phyloP scores from a whole-genome alignment of 2,113 vertebrate genomes.

The Oreotrochilus melanogaster region DNA sequence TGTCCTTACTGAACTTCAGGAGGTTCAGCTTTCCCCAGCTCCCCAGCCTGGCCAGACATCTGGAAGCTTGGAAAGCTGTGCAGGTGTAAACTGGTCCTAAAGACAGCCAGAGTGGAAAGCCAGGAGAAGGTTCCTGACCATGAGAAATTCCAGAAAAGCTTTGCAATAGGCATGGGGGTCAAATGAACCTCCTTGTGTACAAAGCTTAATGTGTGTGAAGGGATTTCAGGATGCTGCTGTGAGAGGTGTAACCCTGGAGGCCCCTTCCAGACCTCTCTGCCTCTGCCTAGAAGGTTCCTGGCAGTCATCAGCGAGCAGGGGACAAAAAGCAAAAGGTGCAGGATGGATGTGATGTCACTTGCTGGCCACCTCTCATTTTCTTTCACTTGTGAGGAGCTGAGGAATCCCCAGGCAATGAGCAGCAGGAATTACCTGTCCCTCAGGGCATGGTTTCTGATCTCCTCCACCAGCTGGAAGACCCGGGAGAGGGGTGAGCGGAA shows the following conservation, averaged over 20 bases:
- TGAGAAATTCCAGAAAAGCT: neutral
- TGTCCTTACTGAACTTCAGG: too few species aligned
- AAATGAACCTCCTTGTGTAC: neutral
- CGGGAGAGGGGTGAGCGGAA: slow-evolving; percentile 91
- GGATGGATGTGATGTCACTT: rapidly evolving
- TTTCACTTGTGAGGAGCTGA: neutral
- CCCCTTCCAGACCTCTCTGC: neutral
- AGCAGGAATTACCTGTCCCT: slow-evolving; percentile 84
- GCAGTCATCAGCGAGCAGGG: too few species aligned
- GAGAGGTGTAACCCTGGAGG: neutral
- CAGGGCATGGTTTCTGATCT: slow-evolving; percentile 93
- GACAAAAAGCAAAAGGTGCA: neutral
- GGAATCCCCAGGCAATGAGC: neutral
- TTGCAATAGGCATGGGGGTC: neutral
- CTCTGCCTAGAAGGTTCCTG: neutral
- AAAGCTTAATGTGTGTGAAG: rapidly evolving
- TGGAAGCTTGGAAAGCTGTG: neutral
- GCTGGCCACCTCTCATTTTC: neutral
- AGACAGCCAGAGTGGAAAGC: neutral
- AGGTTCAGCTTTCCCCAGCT: too few species aligned
- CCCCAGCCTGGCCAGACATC: too few species aligned
- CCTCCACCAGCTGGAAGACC: slow-evolving; percentile 92
- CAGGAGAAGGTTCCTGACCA: neutral
- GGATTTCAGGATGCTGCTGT: neutral
- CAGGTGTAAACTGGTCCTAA: neutral